Conservation (phyloP, 2,888 invertebrate genomes). For the Aproaerema taeniolella region DNA sequence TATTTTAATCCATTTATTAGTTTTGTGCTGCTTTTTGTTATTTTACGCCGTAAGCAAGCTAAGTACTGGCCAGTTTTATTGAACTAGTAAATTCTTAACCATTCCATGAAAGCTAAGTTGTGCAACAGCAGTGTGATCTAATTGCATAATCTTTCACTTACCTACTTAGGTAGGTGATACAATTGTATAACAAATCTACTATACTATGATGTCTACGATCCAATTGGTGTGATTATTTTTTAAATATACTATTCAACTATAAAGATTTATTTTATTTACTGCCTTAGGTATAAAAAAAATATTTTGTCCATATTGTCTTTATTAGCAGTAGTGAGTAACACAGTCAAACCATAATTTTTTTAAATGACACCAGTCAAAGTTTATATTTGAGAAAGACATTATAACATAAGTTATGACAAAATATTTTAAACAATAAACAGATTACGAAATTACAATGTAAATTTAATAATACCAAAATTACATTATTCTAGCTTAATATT, state of each 20-base stretch:
- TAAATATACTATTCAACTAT: no score
- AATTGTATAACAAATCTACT: no score
- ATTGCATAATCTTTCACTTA: not conserved
- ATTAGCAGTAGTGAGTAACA: no score
- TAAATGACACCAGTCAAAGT: no score
- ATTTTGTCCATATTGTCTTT: no score
- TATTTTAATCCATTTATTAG: constrained; percentile 1
- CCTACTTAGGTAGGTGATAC: no score
- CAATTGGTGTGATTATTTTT: not conserved
- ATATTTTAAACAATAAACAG: constrained; percentile 14
- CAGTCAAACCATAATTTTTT: no score
- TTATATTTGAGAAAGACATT: constrained; percentile 18
- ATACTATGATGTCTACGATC: not conserved
- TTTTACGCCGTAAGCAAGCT: not conserved
- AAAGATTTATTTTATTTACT: no score
- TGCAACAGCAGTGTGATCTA: not conserved
- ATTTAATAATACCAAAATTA: constrained; percentile 14
- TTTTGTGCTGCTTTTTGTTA: not conserved
- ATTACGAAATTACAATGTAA: constrained; percentile 17
- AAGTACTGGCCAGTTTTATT: no score
- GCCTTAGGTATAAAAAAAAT: no score
- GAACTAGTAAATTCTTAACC: constrained; percentile 31
- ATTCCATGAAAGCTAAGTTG: constrained; percentile 40
- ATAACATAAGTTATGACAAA: constrained; percentile 3
- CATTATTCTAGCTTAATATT: constrained; percentile 9